Base-by-base conservation (phyloP, 1,140 invertebrate genomes). In the Drosophila funebris region DNA sequence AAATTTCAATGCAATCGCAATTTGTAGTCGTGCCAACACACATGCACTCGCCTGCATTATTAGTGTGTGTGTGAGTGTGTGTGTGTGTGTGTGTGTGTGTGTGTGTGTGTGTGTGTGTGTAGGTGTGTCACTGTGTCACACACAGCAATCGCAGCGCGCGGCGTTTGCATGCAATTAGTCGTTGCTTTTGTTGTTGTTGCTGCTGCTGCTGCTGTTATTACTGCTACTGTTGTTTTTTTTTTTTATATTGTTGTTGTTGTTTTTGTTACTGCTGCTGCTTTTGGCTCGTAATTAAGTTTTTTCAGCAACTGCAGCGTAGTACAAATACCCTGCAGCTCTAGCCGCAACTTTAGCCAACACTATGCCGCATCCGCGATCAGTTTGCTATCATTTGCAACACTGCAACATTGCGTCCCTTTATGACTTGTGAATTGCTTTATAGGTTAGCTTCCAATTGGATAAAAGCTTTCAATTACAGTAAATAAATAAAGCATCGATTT, bases 51-150 rank as follows among this genome's bases (percentile, higher is more conserved):
- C 44, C 29, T 50, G 16, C 27, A 16, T 41, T 57, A n/a, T n/a
- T n/a, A n/a, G n/a, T n/a, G n/a, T n/a, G n/a, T n/a, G n/a, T n/a
- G n/a, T n/a, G n/a, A n/a, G n/a, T n/a, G 13, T 39, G 2, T 39
- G 36, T 4, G 4, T 39, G 11, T 44, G 27, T 43, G 37, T 53
- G 37, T 44, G 6, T 50, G 46, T 46, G 46, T 70, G 36, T 46
- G 20, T 31, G 24, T 48, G 53, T 58, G 46, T 39, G n/a, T 46
- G 56, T 53, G 41, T 57, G 53, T 39, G 64, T 68, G 70, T 78
- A 74, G 66, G 66, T 89, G 78, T 89, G 80, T 81, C 85, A 85
- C 71, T 84, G 74, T 84, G 85, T 89, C 80, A 88, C 71, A 48
- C 73, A 78, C 68, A 62, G 56, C 73, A 70, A 46, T 46, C 46